phyloP scores from a whole-genome alignment of 2,113 vertebrate genomes.

The Calidris pygmaea region DNA sequence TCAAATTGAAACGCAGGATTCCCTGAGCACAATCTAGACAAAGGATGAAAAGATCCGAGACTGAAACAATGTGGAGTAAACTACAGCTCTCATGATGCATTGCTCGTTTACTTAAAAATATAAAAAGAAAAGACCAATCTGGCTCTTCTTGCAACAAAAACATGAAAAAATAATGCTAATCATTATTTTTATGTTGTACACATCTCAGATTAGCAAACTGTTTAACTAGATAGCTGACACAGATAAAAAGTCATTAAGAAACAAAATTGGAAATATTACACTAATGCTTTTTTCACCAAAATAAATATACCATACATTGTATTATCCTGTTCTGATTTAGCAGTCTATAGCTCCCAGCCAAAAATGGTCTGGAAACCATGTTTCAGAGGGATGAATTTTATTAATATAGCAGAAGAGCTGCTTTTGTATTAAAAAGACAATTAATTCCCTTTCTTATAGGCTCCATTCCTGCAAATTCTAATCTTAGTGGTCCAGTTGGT shows the following conservation, averaged over 20 bases:
- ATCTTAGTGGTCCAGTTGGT: background rate
- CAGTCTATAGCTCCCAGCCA: background rate
- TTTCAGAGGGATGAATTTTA: background rate
- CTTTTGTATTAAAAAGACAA: background rate
- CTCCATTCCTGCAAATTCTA: background rate
- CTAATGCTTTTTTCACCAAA: background rate
- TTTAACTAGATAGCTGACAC: background rate
- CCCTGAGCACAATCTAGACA: too few species aligned
- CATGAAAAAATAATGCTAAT: too few species aligned
- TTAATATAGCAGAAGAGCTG: background rate
- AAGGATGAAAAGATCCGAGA: too few species aligned
- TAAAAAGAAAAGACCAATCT: too few species aligned
- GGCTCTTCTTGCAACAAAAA: too few species aligned
- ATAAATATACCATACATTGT: background rate
- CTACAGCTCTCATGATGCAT: too few species aligned
- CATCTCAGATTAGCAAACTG: background rate
- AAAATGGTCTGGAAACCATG: background rate
- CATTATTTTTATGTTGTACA: background rate
- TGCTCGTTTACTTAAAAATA: too few species aligned
- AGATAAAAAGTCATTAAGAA: slow-evolving; percentile 3
- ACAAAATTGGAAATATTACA: slow-evolving; percentile 11
- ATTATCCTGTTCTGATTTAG: background rate
- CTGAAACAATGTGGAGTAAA: too few species aligned
- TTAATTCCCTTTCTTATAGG: background rate
- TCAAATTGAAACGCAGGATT: too few species aligned